Evolutionary conservation across 2,797 vertebrate species (phyloP).

Genomic region (Huso huso): DNA sequence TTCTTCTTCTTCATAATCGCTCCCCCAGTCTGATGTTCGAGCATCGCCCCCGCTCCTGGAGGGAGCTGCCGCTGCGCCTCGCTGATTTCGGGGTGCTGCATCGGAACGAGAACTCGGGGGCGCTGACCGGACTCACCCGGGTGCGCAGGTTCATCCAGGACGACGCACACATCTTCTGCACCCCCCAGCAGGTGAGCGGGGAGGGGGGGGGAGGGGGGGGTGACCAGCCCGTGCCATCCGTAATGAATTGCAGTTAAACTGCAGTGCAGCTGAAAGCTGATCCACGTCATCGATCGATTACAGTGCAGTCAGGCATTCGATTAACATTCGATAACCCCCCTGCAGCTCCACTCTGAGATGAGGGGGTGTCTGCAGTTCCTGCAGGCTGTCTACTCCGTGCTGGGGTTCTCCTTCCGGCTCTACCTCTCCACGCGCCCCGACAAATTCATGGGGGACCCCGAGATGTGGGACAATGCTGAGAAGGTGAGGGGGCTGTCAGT

Average conservation of each 20-base stretch:
- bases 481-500: constrained; percentile 51
- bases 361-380: constrained; percentile 78
- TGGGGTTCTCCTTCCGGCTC: constrained; percentile 83
- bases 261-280: background rate
- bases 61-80: constrained; percentile 83
- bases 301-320: too few species aligned
- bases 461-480: constrained; percentile 80
- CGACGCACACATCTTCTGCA: constrained; percentile 88
- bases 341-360: constrained; percentile 79
- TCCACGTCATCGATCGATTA: background rate
- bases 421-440: constrained; percentile 76
- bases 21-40: constrained; percentile 76
- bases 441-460: constrained; percentile 69
- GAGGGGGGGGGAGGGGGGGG: background rate
- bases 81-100: constrained; percentile 88
- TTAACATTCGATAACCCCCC: background rate
- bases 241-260: background rate
- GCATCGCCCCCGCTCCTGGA: constrained; percentile 83
- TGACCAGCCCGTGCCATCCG: background rate
- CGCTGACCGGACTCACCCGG: constrained; percentile 76
- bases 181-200: constrained; percentile 69
- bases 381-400: constrained; percentile 65
- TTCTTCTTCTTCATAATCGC: too few species aligned
- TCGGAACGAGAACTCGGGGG: constrained; percentile 78
- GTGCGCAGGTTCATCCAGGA: constrained; percentile 87